These are phyloP conservation scores for Gymnogyps californianus DNA, from an alignment of 2,113 vertebrate genomes.

Conservation along the genomic window DNA sequence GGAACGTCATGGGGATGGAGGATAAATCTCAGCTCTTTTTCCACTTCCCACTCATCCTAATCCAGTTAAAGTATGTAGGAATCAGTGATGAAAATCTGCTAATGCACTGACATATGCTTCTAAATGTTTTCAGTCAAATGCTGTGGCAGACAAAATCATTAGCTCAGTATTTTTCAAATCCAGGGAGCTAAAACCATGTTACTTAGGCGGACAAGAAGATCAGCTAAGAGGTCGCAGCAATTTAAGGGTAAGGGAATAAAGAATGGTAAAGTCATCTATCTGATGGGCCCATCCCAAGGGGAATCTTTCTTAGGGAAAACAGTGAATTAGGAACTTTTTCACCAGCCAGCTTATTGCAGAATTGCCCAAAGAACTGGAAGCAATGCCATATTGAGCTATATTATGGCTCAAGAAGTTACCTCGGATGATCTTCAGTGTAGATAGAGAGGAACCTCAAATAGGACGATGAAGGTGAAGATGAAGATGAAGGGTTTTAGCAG, in stretches of 20 bases:
- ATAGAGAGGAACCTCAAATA: not conserved
- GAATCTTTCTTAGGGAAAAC: not conserved
- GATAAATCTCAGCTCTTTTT: not conserved
- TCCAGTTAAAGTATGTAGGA: not conserved
- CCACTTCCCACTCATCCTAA: not conserved
- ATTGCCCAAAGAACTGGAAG: not conserved
- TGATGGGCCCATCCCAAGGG: not conserved
- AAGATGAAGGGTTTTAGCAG: not conserved
- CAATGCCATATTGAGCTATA: not conserved
- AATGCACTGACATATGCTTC: not conserved
- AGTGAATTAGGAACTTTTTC: not conserved
- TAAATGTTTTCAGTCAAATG: not conserved
- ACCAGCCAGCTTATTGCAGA: not conserved
- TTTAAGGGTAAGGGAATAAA: not conserved
- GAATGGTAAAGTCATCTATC: not conserved
- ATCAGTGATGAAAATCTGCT: not conserved
- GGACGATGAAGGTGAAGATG: not conserved
- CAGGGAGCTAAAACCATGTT: not conserved
- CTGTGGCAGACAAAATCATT: not conserved
- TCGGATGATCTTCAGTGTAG: not conserved
- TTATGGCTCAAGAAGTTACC: not conserved
- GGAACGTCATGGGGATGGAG: not conserved
- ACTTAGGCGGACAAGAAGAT: not conserved
- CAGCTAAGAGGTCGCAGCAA: not conserved
- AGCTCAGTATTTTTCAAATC: not conserved